Conservation (phyloP, 2,113 vertebrate species). For the Syngnathus scovelli region DNA sequence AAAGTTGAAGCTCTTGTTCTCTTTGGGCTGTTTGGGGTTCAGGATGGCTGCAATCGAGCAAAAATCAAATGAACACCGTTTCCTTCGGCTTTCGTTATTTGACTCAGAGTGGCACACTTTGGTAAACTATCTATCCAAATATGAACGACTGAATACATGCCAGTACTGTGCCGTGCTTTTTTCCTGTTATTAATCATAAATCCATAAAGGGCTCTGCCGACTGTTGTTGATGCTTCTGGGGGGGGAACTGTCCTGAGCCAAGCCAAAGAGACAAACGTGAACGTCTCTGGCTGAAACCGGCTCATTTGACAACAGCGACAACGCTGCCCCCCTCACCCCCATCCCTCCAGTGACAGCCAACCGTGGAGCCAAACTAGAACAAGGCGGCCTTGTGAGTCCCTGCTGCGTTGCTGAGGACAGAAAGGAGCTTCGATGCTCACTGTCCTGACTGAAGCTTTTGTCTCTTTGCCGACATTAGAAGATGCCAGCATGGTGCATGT, state of each 20-base stretch:
- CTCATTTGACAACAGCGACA: conserved; percentile 38
- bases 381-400: conserved; percentile 42
- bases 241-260: background rate
- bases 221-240: background rate
- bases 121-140: background rate
- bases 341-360: conserved; percentile 39
- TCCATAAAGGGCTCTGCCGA: too few species aligned
- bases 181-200: too few species aligned
- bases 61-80: background rate
- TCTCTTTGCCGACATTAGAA: conserved; percentile 20
- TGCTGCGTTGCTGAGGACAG: conserved; percentile 38
- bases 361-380: conserved; percentile 41
- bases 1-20: conserved; percentile 98
- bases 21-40: conserved; percentile 97
- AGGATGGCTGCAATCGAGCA: conserved; percentile 78
- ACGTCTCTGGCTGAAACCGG: conserved; percentile 34
- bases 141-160: too few species aligned
- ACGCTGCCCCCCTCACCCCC: conserved; percentile 6
- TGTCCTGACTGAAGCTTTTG: conserved; percentile 63
- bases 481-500: conserved; percentile 26
- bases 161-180: too few species aligned
- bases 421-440: conserved; percentile 23
- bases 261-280: conserved; percentile 10
- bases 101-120: background rate
- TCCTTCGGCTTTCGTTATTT: background rate